Base-by-base conservation (phyloP, 2,888 invertebrate species). In the Resseliella maxima region DNA sequence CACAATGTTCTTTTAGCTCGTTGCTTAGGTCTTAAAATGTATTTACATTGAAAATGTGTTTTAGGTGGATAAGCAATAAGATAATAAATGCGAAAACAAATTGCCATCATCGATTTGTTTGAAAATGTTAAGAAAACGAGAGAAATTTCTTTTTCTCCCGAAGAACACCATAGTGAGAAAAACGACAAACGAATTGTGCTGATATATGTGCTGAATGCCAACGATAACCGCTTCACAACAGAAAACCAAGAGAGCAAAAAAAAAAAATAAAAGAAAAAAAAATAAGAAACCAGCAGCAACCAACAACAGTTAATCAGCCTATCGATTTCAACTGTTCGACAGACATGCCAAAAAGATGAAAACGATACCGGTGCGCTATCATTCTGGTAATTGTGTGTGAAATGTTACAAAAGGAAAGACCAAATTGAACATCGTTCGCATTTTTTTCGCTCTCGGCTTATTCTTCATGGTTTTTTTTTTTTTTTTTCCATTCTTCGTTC, bases 71-170 rank as follows among this genome's bases (percentile, higher is more conserved):
- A 83, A 83, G 83, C 83, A 38, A 36, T 38, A n/a, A n/a, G 83
- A 83, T 83, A 83, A 83, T 38, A 83, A 83, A 83, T 83, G 38
- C 36, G 83, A 83, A 38, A 83, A 83, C 83, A 83, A 83, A 83
- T 83, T 83, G 83, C 83, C 41, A 21, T 38, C 83, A 83, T 83
- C 83, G 83, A 83, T 72, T 12, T 35, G 21, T 5, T 0, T 3
- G 35, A 72, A 35, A n/a, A 72, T 35, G 59, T 10, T 3, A 83
- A n/a, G 38, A n/a, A 38, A 36, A 81, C 35, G 36, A 81, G 41
- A 41, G 41, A 41, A 41, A 41, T 41, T 41, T 41, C 5, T 41
- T 41, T 41, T 41, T 8, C 12, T 41, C 18, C 8, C 8, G 46
- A 50, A 50, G 46, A n/a, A n/a, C n/a, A n/a, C n/a, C n/a, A n/a